Evolutionary conservation across 2,888 invertebrate genomes (phyloP).

Genomic region (Tolmerus cingulatus): DNA sequence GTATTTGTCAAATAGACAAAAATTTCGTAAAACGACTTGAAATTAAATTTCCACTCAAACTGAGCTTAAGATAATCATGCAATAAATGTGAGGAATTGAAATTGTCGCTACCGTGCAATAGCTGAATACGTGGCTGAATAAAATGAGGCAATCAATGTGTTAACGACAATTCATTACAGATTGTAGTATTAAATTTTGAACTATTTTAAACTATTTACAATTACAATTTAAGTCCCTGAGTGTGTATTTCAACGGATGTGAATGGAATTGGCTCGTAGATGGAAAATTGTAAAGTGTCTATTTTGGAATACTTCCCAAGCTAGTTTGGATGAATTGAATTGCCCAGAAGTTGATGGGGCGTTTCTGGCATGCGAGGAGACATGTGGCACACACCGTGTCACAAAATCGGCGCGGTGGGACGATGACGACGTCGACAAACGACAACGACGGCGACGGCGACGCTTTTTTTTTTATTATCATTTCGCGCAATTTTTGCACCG

Average conservation of each 20-base stretch:
- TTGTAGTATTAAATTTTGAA: too few relatives aligned
- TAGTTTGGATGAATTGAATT: neutral
- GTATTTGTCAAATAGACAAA: too few relatives aligned
- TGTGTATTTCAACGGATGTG: neutral
- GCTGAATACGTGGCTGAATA: too few relatives aligned
- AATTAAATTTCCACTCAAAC: too few relatives aligned
- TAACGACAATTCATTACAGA: neutral
- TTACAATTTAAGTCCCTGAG: neutral
- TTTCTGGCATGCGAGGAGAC: neutral
- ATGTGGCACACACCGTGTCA: neutral
- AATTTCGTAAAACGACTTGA: too few relatives aligned
- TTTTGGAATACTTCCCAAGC: neutral
- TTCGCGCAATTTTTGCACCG: slow-evolving; percentile 15
- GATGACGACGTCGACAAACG: too few relatives aligned
- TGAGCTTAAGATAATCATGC: too few relatives aligned
- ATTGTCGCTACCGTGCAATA: too few relatives aligned
- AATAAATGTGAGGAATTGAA: neutral
- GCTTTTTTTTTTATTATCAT: neutral
- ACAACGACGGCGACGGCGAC: neutral
- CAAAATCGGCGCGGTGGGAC: neutral
- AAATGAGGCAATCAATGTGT: too few relatives aligned
- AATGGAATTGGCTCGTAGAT: neutral
- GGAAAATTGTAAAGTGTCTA: neutral
- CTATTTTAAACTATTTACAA: too few relatives aligned
- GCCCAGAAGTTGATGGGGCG: neutral